A percentile compares a stretch with the other conserved stretches of the same genome.
Conservation (phyloP, 2,113 vertebrate species). For the Xiphias gladius region DNA sequence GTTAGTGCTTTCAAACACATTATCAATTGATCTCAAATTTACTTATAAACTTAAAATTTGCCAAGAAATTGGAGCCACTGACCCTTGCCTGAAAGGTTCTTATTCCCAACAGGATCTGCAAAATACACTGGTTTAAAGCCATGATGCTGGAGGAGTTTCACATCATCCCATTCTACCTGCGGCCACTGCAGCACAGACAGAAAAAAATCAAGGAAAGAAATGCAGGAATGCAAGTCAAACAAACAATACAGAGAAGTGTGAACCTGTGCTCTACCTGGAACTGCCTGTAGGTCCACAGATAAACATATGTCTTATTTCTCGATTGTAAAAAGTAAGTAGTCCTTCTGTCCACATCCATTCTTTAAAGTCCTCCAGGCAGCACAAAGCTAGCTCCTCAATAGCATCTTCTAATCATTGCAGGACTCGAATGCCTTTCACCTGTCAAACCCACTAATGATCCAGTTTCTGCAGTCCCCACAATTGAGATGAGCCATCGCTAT, state of each 20-base stretch:
- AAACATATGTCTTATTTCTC: conserved; percentile 75
- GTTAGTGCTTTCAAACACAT: too few species aligned
- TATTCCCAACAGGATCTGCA: conserved; percentile 76
- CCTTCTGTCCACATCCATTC: conserved; percentile 41
- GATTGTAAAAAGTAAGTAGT: conserved; percentile 13
- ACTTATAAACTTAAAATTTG: too few species aligned
- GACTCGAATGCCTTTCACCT: background rate
- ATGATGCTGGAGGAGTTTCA: conserved; percentile 85
- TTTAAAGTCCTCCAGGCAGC: background rate
- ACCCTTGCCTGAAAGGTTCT: conserved; percentile 83
- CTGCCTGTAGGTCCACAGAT: conserved; percentile 80
- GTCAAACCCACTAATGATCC: background rate
- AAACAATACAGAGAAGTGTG: background rate
- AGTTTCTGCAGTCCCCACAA: too few species aligned
- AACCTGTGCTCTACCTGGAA: conserved; percentile 73
- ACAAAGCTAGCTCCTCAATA: background rate
- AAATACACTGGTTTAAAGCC: conserved; percentile 88
- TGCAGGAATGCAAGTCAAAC: background rate
- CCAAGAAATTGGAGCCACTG: background rate
- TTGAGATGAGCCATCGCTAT: too few species aligned
- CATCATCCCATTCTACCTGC: conserved; percentile 87
- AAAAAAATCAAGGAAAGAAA: background rate
- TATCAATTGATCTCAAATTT: too few species aligned
- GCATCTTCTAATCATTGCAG: background rate
- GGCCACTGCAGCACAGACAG: conserved; percentile 78